Evolutionary conservation across 2,113 vertebrate genomes (phyloP).

Genomic region (Thunnus thynnus): DNA sequence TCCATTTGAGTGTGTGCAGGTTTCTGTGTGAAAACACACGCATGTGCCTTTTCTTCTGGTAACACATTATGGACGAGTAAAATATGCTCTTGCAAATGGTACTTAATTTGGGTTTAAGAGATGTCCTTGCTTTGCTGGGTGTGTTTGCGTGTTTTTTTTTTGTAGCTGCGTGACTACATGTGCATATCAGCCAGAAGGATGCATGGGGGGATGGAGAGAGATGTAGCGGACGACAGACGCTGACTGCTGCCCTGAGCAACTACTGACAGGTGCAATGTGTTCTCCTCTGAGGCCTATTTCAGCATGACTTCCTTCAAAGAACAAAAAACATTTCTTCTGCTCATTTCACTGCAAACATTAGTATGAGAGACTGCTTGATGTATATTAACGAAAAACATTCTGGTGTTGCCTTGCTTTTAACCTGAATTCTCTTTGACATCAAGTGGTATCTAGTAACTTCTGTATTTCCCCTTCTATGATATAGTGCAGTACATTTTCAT

Average conservation of each 20-base stretch:
- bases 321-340: constrained; percentile 19
- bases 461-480: background rate
- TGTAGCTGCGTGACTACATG: constrained; percentile 26
- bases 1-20: constrained; percentile 32
- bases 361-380: background rate
- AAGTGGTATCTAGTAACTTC: background rate
- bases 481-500: background rate
- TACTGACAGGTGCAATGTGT: constrained; percentile 75
- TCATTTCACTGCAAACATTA: constrained; percentile 39
- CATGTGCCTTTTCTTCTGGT: constrained; percentile 13
- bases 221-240: constrained; percentile 57
- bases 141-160: constrained; percentile 41
- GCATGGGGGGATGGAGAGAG: constrained; percentile 26
- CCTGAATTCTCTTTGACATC: constrained; percentile 10
- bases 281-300: constrained; percentile 64
- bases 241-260: constrained; percentile 67
- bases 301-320: constrained; percentile 61
- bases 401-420: background rate
- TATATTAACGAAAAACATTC: constrained; percentile 22
- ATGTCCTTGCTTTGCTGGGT: constrained; percentile 47
- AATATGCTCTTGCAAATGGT: constrained; percentile 62
- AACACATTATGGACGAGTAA: constrained; percentile 51
- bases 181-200: constrained; percentile 45
- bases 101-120: constrained; percentile 54
- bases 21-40: constrained; percentile 36